These are phyloP conservation scores for Phaethornis superciliosus DNA, from an alignment of 2,113 vertebrate genomes.

Conservation along the genomic window DNA sequence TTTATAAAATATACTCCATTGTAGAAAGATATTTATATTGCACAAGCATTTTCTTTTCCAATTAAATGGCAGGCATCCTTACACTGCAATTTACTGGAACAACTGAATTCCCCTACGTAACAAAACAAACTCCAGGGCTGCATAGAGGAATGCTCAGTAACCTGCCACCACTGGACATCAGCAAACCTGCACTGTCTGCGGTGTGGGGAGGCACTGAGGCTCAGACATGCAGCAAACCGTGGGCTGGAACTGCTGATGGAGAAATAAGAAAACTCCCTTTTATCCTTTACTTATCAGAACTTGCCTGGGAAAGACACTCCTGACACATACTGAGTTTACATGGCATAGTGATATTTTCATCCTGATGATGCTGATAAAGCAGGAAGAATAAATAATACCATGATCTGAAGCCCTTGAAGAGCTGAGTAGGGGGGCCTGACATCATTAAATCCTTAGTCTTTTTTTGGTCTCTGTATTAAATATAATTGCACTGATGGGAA, in stretches of 20 bases:
- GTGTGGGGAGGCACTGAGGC: not conserved
- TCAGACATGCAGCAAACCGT: not conserved
- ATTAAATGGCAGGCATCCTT: conserved; percentile 4
- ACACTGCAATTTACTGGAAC: conserved; percentile 14
- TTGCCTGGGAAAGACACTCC: not conserved
- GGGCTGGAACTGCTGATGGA: not conserved
- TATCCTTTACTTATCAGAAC: not conserved
- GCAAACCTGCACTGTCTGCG: not conserved
- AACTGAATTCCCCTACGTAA: conserved; percentile 18
- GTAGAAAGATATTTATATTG: conserved; percentile 26
- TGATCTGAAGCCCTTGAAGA: not conserved
- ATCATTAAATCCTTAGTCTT: not conserved
- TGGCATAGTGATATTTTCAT: not conserved
- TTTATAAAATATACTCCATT: not conserved
- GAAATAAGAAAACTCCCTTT: not conserved
- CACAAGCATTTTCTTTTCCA: conserved; percentile 12
- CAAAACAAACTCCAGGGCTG: conserved; percentile 11
- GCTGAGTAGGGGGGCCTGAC: not conserved
- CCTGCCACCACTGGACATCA: not conserved
- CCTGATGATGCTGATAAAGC: not conserved
- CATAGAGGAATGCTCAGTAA: not conserved
- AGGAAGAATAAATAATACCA: not conserved
- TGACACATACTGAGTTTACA: not conserved
- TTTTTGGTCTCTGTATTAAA: not conserved
- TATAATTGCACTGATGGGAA: not conserved